A percentile compares a stretch with the other conserved stretches of the same genome.
Conservation (phyloP, 2,797 vertebrate genomes). For the Remorina albescens region DNA sequence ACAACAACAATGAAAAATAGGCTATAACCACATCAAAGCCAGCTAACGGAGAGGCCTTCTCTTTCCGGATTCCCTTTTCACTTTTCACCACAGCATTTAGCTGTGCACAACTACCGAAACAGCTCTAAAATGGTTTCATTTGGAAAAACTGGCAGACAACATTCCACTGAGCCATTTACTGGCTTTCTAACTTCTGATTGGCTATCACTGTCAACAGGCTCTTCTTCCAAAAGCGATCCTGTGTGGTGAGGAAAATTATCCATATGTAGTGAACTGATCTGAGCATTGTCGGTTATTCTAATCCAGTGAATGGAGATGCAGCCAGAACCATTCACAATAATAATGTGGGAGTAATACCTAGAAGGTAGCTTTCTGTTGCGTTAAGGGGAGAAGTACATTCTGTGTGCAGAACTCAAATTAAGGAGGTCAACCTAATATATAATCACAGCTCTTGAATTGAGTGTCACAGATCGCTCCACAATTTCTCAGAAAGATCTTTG, state of each 20-base stretch:
- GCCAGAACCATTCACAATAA: slow-evolving; percentile 48
- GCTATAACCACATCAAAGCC: too few relatives aligned
- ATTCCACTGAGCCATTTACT: slow-evolving; percentile 31
- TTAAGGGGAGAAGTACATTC: slow-evolving; percentile 36
- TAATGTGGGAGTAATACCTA: slow-evolving; percentile 44
- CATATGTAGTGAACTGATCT: slow-evolving; percentile 36
- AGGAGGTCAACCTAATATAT: slow-evolving; percentile 35
- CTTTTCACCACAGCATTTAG: too few relatives aligned
- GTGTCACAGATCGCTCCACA: slow-evolving; percentile 54
- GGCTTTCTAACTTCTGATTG: not conserved
- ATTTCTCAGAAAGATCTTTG: slow-evolving; percentile 46
- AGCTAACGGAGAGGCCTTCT: too few relatives aligned
- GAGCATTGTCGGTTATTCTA: slow-evolving; percentile 24
- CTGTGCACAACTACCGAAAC: slow-evolving; percentile 18
- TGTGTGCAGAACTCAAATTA: slow-evolving; percentile 31
- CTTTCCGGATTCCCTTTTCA: too few relatives aligned
- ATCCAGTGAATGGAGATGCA: slow-evolving; percentile 13
- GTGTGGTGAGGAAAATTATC: slow-evolving; percentile 33
- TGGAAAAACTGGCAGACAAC: slow-evolving; percentile 39
- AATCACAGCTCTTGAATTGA: slow-evolving; percentile 39
- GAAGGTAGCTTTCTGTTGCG: not conserved
- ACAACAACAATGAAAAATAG: too few relatives aligned
- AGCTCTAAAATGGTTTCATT: slow-evolving; percentile 45
- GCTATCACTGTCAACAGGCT: slow-evolving; percentile 46
- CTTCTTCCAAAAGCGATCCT: slow-evolving; percentile 41